Conservation (phyloP, 2,888 invertebrate genomes). For the Melieria picta region DNA sequence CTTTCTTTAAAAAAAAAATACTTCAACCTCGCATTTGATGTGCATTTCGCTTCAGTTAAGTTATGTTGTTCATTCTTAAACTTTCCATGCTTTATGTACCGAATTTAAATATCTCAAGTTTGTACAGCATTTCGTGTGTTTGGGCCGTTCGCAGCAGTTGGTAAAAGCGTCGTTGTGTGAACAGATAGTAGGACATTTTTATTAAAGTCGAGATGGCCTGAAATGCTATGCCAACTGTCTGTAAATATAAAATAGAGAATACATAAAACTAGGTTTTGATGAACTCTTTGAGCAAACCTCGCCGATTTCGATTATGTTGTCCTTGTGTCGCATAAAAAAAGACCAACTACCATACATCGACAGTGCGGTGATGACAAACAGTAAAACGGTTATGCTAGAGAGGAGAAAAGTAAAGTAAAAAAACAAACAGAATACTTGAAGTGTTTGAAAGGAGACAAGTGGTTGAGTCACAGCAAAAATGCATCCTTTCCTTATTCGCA, state of each 20-base stretch:
- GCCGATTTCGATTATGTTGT: constrained; percentile 48
- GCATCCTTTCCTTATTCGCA: background rate
- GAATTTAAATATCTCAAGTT: no score
- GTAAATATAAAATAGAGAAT: constrained; percentile 1
- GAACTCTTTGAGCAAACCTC: constrained; percentile 46
- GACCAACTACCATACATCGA: constrained; percentile 54
- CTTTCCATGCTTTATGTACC: no score
- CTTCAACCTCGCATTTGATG: no score
- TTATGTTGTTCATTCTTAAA: no score
- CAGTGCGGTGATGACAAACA: constrained; percentile 41
- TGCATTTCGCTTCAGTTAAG: no score
- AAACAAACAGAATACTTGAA: no score
- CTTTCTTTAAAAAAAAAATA: no score
- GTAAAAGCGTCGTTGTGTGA: constrained; percentile 48
- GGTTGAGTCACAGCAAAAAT: background rate
- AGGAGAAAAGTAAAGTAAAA: constrained; percentile 5
- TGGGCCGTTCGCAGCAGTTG: no score
- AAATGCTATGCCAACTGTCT: constrained; percentile 49
- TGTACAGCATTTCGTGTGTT: no score
- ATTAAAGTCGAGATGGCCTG: constrained; percentile 46
- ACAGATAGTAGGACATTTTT: constrained; percentile 52
- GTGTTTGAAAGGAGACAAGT: background rate
- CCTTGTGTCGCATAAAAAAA: constrained; percentile 41
- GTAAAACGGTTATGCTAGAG: constrained; percentile 49
- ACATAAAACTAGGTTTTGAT: background rate